These are phyloP conservation scores for Sebastes steindachneri DNA, from an alignment of 2,797 vertebrate species.

Conservation along the genomic window DNA sequence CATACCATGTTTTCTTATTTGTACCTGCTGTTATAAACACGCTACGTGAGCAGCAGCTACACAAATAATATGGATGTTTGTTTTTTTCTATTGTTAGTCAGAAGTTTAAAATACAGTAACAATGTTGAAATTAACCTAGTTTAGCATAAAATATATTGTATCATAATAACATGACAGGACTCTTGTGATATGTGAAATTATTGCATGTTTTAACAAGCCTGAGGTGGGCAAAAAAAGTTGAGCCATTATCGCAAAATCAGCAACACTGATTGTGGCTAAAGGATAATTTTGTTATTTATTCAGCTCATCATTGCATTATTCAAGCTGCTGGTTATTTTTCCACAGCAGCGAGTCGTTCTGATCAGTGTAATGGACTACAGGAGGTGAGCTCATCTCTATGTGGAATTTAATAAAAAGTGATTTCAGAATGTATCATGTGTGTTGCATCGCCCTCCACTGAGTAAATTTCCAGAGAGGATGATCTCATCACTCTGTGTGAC, in stretches of 20 bases:
- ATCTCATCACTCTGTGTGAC: slow-evolving; percentile 69
- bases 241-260: slow-evolving; percentile 7
- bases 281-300: slow-evolving; percentile 12
- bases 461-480: slow-evolving; percentile 60
- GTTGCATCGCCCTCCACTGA: slow-evolving; percentile 54
- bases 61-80: not conserved
- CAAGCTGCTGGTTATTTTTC: slow-evolving; percentile 12
- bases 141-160: not conserved
- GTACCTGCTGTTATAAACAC: not conserved
- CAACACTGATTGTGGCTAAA: not conserved
- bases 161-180: not conserved
- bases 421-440: slow-evolving; percentile 67
- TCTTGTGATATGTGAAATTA: not conserved
- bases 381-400: slow-evolving; percentile 71
- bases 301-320: slow-evolving; percentile 25
- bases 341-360: slow-evolving; percentile 18
- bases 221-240: not conserved
- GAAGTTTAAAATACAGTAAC: not conserved
- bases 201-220: not conserved
- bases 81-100: not conserved
- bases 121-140: not conserved
- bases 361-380: slow-evolving; percentile 34
- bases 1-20: not conserved
- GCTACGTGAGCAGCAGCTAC: not conserved
- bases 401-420: slow-evolving; percentile 66